Conservation (phyloP, 2,797 vertebrate genomes). For the Zalophus californianus region DNA sequence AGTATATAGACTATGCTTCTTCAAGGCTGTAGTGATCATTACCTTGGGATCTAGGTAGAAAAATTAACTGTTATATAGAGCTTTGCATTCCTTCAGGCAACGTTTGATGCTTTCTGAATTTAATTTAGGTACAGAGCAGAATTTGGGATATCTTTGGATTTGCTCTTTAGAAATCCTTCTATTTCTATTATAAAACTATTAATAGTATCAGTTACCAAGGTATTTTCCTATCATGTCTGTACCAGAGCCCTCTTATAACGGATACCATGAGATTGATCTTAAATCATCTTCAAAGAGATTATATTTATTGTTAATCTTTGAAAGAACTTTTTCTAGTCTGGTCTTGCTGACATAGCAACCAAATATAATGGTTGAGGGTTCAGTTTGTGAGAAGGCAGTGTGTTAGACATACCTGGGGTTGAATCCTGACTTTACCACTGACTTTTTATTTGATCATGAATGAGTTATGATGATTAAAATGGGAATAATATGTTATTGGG, state of each 20-base stretch:
- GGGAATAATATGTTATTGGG: not conserved
- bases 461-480: constrained; percentile 23
- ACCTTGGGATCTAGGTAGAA: not conserved
- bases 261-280: not conserved
- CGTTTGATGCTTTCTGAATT: constrained; percentile 25
- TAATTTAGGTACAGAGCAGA: constrained; percentile 6
- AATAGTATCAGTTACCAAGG: not conserved
- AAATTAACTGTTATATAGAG: constrained; percentile 30
- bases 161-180: constrained; percentile 37
- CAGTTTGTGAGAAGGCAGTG: not conserved
- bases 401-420: not conserved
- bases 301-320: not conserved
- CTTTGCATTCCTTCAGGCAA: constrained; percentile 29
- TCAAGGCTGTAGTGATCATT: constrained; percentile 3
- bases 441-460: constrained; percentile 6
- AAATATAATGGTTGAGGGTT: not conserved
- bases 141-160: constrained; percentile 40
- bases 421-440: not conserved
- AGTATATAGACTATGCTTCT: not conserved
- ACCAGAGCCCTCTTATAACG: not conserved
- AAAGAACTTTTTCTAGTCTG: constrained; percentile 12
- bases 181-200: constrained; percentile 17
- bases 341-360: not conserved
- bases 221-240: not conserved
- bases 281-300: not conserved